Percentiles rank a stretch among this genome's conserved stretches.
Evolutionary conservation across 2,113 vertebrate genomes (phyloP).

Genomic region (Dasypus novemcinctus): DNA sequence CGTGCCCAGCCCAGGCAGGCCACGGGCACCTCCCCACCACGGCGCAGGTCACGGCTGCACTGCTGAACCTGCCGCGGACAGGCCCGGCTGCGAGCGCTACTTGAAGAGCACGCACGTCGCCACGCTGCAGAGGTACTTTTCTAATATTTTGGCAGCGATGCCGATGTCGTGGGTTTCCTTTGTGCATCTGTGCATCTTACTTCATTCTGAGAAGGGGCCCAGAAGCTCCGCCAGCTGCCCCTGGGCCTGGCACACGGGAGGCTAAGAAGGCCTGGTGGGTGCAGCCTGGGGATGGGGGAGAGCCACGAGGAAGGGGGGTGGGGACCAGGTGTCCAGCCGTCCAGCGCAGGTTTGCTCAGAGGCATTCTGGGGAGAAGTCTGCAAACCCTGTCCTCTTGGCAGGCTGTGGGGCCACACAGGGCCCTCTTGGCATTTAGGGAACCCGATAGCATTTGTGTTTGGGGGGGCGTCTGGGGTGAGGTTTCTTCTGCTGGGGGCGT

Average conservation of each 20-base stretch:
- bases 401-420: not conserved
- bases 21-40: no score
- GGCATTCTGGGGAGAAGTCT: no score
- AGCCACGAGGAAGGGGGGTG: not conserved
- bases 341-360: not conserved
- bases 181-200: rapidly evolving
- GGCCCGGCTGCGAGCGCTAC: rapidly evolving
- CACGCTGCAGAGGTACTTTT: rapidly evolving
- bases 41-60: rapidly evolving
- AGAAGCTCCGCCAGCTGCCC: rapidly evolving
- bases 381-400: rapidly evolving
- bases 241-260: rapidly evolving
- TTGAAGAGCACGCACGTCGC: rapidly evolving
- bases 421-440: rapidly evolving
- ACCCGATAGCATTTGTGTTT: not conserved
- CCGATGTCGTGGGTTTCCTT: rapidly evolving
- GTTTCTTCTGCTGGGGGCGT: not conserved
- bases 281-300: not conserved
- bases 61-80: rapidly evolving
- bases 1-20: no score
- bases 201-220: rapidly evolving
- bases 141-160: rapidly evolving
- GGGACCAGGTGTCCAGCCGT: not conserved
- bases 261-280: rapidly evolving
- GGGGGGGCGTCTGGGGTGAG: rapidly evolving